Evolutionary conservation across 1,140 invertebrate genomes (phyloP), one percentile per base, ranked within the genome.

Genomic region (Drosophila sucinea): DNA sequence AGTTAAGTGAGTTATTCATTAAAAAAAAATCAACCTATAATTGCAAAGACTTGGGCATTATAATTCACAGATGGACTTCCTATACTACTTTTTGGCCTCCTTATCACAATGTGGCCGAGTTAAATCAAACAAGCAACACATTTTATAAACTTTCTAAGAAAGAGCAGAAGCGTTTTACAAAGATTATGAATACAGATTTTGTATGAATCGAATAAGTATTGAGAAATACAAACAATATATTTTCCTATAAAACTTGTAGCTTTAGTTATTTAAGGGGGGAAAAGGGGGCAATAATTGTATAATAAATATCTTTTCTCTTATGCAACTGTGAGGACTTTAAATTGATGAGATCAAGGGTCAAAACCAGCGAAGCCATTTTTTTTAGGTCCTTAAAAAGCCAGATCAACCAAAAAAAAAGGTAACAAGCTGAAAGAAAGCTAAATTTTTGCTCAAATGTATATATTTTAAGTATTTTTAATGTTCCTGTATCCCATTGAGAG

Each of bases 101-200:
- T 5, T 41, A 76, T 23, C 76, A 81, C 40, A 69, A 63, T 38
- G n/a, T 40, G 41, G 5, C 7, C 1, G 79, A 81, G 27, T 7
- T 81, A 6, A 44, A 55, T 0, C 27, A 61, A 4, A 62, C 73
- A 0, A 40, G 41, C 5, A 60, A 60, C 2, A 40, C 71, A n/a
- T 73, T 76, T 38, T 79, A 97, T 68, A 30, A 62, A 1, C 68
- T 79, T 4, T 60, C 61, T 0, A 23, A 64, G 38, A 67, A 67
- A 25, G 77, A 79, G 7, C 64, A 47, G 23, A 23, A 17, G 17
- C 65, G 73, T 25, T 29, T 65, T 3, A 7, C 65, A 0, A 11
- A 35, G 8, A 72, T 79, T 23, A 79, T 79, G 77, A 11, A 56
- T 10, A 75, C 73, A 0, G 40, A 72, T 27, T 51, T 76, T 7